Evolutionary conservation across 2,888 invertebrate genomes (phyloP), one percentile per base, ranked within the genome.

Genomic region (Lochmaea capreae): DNA sequence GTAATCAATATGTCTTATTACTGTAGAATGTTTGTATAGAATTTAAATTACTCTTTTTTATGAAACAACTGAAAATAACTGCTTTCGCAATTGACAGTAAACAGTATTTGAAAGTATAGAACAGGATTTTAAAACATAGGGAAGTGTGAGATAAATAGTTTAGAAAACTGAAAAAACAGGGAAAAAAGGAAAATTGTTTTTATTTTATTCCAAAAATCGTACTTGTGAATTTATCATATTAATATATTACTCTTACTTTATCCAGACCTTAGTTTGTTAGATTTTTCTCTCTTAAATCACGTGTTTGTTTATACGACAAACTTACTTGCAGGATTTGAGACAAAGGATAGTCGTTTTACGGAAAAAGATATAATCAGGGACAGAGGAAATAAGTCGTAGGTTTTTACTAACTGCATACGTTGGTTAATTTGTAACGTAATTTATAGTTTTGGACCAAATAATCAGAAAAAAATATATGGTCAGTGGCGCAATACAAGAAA

Each of bases 1-100:
- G 46, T 54, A 75, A 75, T 76, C 78, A 79, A 77, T 80, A 78
- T 65, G 72, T 76, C 78, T 77, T 77, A 78, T 79, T 79, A 79
- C 76, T 67, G 43, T 72, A 61, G 46, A 74, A 66, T 71, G 78
- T 78, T 77, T 77, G 74, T 79, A 79, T 79, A 75, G 76, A 76
- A 78, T 79, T 78, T 76, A 71, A 79, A 78, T 80, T 73, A 79
- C 33, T 8, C 8, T 67, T 71, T 67, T 73, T 67, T 61, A 76
- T 16, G 10, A 18, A 10, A 10, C n/a, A 54, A 22, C 39, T 16
- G 54, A 65, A 68, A 33, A 14, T 14, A 11, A 12, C 12, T 46
- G 14, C 11, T 11, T 14, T 46, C 46, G 33, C 5, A 9, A 39
- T 39, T 39, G 9, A 9, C 33, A 39, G 33, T 8, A 39, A 1